Evolutionary conservation across 2,888 invertebrate genomes (phyloP).

Genomic region (Camptogramma bilineatum): DNA sequence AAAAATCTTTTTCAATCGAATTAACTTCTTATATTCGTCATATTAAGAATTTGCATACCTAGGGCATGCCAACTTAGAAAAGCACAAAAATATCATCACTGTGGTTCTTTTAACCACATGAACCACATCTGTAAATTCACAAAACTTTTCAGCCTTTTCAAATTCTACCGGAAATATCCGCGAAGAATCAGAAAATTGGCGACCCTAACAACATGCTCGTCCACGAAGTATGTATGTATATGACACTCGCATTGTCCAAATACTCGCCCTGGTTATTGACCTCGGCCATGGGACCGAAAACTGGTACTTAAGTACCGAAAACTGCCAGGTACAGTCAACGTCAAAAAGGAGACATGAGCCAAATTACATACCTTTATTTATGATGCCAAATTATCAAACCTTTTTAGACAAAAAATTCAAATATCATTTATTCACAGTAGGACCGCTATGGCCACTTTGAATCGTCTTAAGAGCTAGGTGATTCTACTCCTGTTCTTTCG

Average conservation of each 20-base stretch:
- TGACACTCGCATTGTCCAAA: slow-evolving; percentile 64
- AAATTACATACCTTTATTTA: not conserved
- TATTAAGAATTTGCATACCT: too few relatives aligned
- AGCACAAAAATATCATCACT: too few relatives aligned
- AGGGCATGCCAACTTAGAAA: too few relatives aligned
- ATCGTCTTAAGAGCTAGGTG: too few relatives aligned
- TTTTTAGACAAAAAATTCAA: too few relatives aligned
- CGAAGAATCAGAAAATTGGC: slow-evolving; percentile 13
- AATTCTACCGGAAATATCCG: slow-evolving; percentile 3
- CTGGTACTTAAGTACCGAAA: slow-evolving; percentile 61
- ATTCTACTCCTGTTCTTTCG: too few relatives aligned
- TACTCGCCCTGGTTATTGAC: slow-evolving; percentile 79
- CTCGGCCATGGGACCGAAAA: slow-evolving; percentile 56
- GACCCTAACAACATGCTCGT: slow-evolving; percentile 24
- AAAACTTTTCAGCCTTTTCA: not conserved
- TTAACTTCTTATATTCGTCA: too few relatives aligned
- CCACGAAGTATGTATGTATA: slow-evolving; percentile 33
- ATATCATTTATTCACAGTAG: too few relatives aligned
- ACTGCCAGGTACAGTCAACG: slow-evolving; percentile 49
- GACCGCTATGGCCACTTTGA: too few relatives aligned
- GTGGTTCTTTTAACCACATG: too few relatives aligned
- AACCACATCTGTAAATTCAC: too few relatives aligned
- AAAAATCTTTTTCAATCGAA: too few relatives aligned
- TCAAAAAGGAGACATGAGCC: not conserved
- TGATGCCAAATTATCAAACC: not conserved